These are phyloP conservation scores for Eupithecia centaureata DNA, from an alignment of 2,888 invertebrate genomes.

Conservation along the genomic window DNA sequence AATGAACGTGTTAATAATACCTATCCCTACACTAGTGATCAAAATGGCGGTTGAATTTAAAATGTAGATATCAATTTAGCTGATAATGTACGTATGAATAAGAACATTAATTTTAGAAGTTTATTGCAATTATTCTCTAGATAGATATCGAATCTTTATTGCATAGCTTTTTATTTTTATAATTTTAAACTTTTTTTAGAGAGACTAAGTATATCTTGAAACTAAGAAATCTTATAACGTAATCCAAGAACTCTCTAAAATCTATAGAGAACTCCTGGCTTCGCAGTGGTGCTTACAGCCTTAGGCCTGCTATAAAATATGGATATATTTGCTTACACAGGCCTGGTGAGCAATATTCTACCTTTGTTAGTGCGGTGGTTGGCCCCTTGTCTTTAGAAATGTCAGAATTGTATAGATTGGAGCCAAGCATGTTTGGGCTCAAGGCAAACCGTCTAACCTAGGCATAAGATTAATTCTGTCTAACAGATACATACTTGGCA, in stretches of 20 bases:
- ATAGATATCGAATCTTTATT: no score
- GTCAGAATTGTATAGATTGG: slow-evolving; percentile 37
- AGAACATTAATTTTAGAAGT: no score
- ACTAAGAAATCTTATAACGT: background rate
- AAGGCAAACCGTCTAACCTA: slow-evolving; percentile 21
- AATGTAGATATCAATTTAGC: no score
- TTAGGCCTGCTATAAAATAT: slow-evolving; percentile 51
- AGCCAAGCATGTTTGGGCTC: slow-evolving; percentile 28
- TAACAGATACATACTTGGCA: slow-evolving; percentile 5
- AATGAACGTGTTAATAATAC: no score
- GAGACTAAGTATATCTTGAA: background rate
- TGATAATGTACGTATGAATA: no score
- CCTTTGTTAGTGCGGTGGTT: slow-evolving; percentile 37
- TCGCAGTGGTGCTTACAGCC: slow-evolving; percentile 26
- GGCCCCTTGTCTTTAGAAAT: slow-evolving; percentile 39
- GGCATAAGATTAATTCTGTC: slow-evolving; percentile 17
- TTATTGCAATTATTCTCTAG: no score
- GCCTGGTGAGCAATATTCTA: slow-evolving; percentile 45
- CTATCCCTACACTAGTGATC: background rate
- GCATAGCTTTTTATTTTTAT: background rate
- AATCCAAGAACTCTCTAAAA: background rate
- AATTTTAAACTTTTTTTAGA: background rate
- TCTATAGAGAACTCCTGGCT: slow-evolving; percentile 2
- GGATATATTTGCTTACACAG: slow-evolving; percentile 46
- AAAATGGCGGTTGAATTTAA: background rate